A percentile compares a stretch with the other conserved stretches of the same genome.
Conservation (phyloP, 2,888 invertebrate species). For the Leptinotarsa haldemani region DNA sequence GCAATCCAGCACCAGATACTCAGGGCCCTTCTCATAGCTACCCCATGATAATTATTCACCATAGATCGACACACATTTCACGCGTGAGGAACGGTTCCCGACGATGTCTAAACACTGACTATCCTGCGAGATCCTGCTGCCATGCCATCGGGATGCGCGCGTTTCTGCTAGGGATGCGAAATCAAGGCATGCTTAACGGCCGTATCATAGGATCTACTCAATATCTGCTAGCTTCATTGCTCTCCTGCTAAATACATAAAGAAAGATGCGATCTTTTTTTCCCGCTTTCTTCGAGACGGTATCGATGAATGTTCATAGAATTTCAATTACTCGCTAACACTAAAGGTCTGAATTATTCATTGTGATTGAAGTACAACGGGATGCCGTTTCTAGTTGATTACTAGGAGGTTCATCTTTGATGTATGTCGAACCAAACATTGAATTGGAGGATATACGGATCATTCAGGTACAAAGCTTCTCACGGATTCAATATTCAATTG, state of each 20-base stretch:
- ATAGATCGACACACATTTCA: slow-evolving; percentile 50
- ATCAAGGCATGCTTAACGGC: slow-evolving; percentile 56
- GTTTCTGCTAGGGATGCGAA: slow-evolving; percentile 54
- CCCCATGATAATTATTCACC: slow-evolving; percentile 58
- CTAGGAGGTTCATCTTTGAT: not conserved
- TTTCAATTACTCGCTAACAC: slow-evolving; percentile 14
- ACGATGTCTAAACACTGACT: slow-evolving; percentile 59
- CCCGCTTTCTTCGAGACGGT: slow-evolving; percentile 26
- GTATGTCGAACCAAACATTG: not conserved
- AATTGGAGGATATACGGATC: not conserved
- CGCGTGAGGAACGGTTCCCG: slow-evolving; percentile 46
- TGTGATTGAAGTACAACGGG: slow-evolving; percentile 6
- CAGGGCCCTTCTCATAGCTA: slow-evolving; percentile 57
- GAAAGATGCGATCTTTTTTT: slow-evolving; percentile 35
- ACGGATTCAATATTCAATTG: no score
- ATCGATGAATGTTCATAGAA: slow-evolving; percentile 12
- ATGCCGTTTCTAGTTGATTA: not conserved
- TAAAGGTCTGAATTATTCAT: slow-evolving; percentile 14
- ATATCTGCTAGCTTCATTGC: slow-evolving; percentile 44
- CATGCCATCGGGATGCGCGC: slow-evolving; percentile 60
- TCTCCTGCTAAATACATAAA: slow-evolving; percentile 43
- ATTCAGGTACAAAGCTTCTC: not conserved
- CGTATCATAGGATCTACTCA: slow-evolving; percentile 52
- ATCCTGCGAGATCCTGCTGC: slow-evolving; percentile 55
- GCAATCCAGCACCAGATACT: slow-evolving; percentile 59